Conservation (phyloP, 2,113 vertebrate genomes). For the Ptilonorhynchus violaceus region DNA sequence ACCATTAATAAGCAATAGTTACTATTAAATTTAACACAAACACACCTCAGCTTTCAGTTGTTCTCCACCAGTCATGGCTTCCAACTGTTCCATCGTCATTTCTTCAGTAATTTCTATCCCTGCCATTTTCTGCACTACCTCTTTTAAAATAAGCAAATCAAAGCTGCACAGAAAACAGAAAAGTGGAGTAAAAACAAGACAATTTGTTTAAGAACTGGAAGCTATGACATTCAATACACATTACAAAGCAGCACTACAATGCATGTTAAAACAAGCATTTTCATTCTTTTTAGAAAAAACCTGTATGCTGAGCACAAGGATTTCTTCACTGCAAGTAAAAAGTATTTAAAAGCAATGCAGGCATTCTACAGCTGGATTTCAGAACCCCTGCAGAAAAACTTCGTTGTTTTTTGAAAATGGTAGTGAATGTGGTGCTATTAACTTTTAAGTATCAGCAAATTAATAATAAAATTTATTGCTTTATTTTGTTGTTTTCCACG, state of each 20-base stretch:
- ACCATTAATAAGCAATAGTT: not conserved
- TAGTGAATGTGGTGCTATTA: not conserved
- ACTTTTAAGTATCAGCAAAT: not conserved
- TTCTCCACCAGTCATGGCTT: conserved; percentile 98
- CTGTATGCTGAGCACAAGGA: not conserved
- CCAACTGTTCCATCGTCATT: conserved; percentile 95
- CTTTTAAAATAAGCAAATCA: conserved; percentile 97
- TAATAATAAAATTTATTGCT: not conserved
- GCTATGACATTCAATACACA: not conserved
- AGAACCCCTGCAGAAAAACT: not conserved
- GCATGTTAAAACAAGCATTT: not conserved
- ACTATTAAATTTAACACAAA: not conserved
- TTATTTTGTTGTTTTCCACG: not conserved
- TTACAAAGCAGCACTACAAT: not conserved
- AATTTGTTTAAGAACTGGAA: not conserved
- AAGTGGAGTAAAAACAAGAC: not conserved
- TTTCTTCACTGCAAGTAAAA: not conserved
- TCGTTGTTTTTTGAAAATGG: not conserved
- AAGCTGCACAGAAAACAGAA: conserved; percentile 78
- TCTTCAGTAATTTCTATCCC: conserved; percentile 99
- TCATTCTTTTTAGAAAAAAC: not conserved
- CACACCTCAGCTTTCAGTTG: conserved; percentile 95
- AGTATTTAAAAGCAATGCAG: not conserved
- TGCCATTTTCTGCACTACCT: conserved; percentile 99
- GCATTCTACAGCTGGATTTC: not conserved